phyloP scores from a whole-genome alignment of 2,888 invertebrate genomes.

The Pteria penguin region DNA sequence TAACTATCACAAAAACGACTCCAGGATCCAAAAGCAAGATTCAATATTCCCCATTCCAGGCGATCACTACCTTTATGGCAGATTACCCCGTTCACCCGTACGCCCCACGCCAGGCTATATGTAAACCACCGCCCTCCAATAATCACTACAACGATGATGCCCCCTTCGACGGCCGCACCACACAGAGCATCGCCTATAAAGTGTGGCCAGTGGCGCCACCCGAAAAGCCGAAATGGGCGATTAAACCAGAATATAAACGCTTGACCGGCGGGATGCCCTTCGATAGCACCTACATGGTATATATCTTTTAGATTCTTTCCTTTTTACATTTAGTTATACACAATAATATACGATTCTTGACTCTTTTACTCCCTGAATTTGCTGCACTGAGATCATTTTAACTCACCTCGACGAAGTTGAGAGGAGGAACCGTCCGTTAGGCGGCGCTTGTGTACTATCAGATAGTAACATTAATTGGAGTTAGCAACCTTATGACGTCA shows the following conservation, averaged over 20 bases:
- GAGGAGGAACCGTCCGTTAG: too few relatives aligned
- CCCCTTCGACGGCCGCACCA: conserved; percentile 52
- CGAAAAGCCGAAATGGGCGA: conserved; percentile 54
- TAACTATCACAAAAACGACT: neutral
- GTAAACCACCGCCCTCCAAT: conserved; percentile 36
- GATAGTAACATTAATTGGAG: too few relatives aligned
- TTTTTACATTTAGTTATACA: neutral
- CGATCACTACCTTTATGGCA: conserved; percentile 49
- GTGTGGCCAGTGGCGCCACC: conserved; percentile 41
- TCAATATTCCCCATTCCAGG: conserved; percentile 19
- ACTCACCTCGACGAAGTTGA: too few relatives aligned
- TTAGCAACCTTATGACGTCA: too few relatives aligned
- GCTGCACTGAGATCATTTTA: too few relatives aligned
- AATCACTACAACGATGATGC: conserved; percentile 17
- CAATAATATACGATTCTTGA: too few relatives aligned
- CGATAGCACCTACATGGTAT: conserved; percentile 53
- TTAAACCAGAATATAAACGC: conserved; percentile 50
- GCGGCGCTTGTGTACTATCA: too few relatives aligned
- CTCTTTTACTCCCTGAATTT: too few relatives aligned
- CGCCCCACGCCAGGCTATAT: conserved; percentile 17
- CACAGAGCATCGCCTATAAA: conserved; percentile 47
- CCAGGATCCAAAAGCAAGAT: neutral
- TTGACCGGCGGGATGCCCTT: conserved; percentile 46
- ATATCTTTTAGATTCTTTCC: neutral
- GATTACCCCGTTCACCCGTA: conserved; percentile 37